A percentile compares a stretch with the other conserved stretches of the same genome.
Evolutionary conservation across 2,888 invertebrate species (phyloP).

Genomic region (Malthinus flaveolus): DNA sequence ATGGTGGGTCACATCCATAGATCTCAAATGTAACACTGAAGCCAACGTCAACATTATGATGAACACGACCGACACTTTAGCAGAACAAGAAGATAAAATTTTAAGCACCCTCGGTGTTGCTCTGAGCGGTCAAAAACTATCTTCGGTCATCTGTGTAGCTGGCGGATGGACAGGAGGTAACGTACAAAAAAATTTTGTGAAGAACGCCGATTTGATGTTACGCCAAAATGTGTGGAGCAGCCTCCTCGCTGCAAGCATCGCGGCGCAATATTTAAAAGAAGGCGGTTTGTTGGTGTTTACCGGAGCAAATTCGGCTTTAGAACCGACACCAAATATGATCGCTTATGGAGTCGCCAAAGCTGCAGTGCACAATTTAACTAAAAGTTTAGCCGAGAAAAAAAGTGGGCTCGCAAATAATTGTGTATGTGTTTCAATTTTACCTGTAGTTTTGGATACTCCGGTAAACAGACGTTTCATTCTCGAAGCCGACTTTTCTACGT

Average conservation of each 20-base stretch:
- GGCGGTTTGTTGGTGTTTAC: slow-evolving; percentile 85
- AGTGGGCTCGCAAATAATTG: slow-evolving; percentile 83
- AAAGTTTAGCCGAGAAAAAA: slow-evolving; percentile 73
- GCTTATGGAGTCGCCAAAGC: slow-evolving; percentile 79
- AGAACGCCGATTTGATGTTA: slow-evolving; percentile 89
- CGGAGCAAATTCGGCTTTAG: slow-evolving; percentile 86
- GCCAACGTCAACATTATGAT: slow-evolving; percentile 87
- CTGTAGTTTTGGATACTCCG: slow-evolving; percentile 94
- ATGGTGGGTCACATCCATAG: slow-evolving; percentile 27
- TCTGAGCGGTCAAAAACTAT: slow-evolving; percentile 76
- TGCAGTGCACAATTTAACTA: slow-evolving; percentile 93
- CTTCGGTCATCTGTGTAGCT: slow-evolving; percentile 93
- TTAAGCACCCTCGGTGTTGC: slow-evolving; percentile 63
- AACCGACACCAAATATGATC: slow-evolving; percentile 74
- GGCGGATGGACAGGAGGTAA: slow-evolving; percentile 96
- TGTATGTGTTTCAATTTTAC: slow-evolving; percentile 81
- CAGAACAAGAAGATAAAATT: slow-evolving; percentile 72
- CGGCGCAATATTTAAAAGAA: slow-evolving; percentile 76
- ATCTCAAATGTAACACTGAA: slow-evolving; percentile 54
- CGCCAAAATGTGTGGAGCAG: slow-evolving; percentile 95
- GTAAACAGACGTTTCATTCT: slow-evolving; percentile 99
- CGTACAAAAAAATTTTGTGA: slow-evolving; percentile 80
- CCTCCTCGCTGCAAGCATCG: slow-evolving; percentile 78
- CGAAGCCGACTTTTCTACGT: slow-evolving; percentile 82
- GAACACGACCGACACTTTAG: slow-evolving; percentile 71